Evolutionary conservation across 30 jellyfish, hydroid and myxozoan genomes (phyloP).

Genomic region (Mastigias papua): DNA sequence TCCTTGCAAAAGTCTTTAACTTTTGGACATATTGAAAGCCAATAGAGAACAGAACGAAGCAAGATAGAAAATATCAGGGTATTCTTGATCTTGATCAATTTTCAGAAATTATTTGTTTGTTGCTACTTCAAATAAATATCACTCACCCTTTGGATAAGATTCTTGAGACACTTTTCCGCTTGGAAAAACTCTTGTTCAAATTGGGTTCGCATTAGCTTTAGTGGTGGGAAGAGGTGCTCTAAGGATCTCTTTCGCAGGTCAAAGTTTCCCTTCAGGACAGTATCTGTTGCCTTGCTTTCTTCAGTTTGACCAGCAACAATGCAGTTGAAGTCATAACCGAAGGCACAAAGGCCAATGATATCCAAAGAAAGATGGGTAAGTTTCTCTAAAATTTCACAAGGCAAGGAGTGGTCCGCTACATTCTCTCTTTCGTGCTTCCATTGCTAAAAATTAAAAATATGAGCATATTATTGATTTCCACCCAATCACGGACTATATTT

Average conservation of each 20-base stretch:
- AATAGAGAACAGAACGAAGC: too few species aligned
- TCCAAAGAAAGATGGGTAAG: conserved; percentile 66
- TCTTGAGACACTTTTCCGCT: conserved; percentile 44
- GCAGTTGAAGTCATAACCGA: conserved; percentile 70
- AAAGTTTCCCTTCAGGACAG: conserved; percentile 40
- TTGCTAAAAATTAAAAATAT: conserved; percentile 34
- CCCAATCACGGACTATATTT: too few species aligned
- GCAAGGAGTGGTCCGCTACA: not conserved
- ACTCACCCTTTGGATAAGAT: conserved; percentile 38
- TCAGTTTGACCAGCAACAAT: conserved; percentile 56
- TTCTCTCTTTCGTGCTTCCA: conserved; percentile 25
- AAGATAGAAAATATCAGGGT: too few species aligned
- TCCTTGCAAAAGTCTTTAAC: too few species aligned
- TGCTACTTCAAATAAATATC: too few species aligned
- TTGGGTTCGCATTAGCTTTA: conserved; percentile 3
- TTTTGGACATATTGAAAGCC: too few species aligned
- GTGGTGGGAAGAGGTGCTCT: conserved; percentile 29
- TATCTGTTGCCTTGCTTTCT: conserved; percentile 71
- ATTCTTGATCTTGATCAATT: too few species aligned
- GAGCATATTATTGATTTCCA: too few species aligned
- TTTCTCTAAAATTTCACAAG: conserved; percentile 52
- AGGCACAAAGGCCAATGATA: conserved; percentile 72
- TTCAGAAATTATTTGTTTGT: too few species aligned
- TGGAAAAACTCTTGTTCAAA: conserved; percentile 14
- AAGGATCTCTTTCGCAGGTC: conserved; percentile 54